Evolutionary conservation across 2,888 invertebrate genomes (phyloP).

Genomic region (Boloria euphrosyne): DNA sequence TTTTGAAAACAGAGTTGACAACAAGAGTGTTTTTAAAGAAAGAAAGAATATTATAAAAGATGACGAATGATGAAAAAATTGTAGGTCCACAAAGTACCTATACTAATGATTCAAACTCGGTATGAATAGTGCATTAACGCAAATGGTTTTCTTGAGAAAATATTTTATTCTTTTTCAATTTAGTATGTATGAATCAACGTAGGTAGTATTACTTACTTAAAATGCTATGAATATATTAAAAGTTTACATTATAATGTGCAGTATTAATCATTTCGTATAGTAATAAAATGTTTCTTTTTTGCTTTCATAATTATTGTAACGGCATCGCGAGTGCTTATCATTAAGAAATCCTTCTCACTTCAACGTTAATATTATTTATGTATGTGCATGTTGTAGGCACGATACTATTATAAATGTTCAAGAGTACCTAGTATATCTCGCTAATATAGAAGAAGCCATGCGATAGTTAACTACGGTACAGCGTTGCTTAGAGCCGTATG

Average conservation of each 20-base stretch:
- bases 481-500: constrained; percentile 16
- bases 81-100: constrained; percentile 8
- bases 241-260: no score
- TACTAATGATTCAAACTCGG: constrained; percentile 17
- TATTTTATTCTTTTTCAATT: background rate
- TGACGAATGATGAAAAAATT: constrained; percentile 5
- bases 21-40: no score
- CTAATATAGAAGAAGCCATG: constrained; percentile 3
- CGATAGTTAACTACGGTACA: constrained; percentile 5
- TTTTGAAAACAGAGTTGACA: no score
- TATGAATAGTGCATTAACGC: constrained; percentile 22
- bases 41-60: background rate
- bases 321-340: no score
- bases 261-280: no score
- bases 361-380: no score
- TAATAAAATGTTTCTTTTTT: no score
- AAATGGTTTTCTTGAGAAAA: constrained; percentile 15
- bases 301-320: no score
- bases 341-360: no score
- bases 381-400: background rate
- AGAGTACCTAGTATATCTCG: background rate
- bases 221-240: no score
- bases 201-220: no score
- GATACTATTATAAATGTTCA: background rate
- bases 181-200: background rate